A percentile compares a stretch with the other conserved stretches of the same genome.
These are phyloP conservation scores for Lethrus apterus DNA, from an alignment of 1,140 invertebrate genomes.

Conservation along the genomic window DNA sequence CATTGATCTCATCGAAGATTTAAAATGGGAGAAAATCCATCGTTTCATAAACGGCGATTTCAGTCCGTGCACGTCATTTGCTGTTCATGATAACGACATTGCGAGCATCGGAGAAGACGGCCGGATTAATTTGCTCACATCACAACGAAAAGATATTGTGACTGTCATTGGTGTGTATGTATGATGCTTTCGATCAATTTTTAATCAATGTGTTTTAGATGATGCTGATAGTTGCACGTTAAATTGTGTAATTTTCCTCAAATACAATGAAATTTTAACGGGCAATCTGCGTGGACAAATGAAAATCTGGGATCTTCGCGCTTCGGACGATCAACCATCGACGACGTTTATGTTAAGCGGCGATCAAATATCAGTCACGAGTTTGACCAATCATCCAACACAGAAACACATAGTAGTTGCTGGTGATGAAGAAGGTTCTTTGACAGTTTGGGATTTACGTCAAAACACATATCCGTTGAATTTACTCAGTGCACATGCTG, in stretches of 20 bases:
- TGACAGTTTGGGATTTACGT: constrained; percentile 84
- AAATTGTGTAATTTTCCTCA: constrained; percentile 67
- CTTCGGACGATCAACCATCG: constrained; percentile 48
- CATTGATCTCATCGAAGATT: constrained; percentile 42
- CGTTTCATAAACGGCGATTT: constrained; percentile 49
- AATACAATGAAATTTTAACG: constrained; percentile 70
- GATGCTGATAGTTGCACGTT: constrained; percentile 76
- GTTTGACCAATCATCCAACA: constrained; percentile 73
- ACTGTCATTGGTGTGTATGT: constrained; percentile 50
- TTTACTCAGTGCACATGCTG: constrained; percentile 67
- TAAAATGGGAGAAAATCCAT: constrained; percentile 57
- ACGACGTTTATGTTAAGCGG: constrained; percentile 58
- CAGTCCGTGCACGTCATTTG: constrained; percentile 60
- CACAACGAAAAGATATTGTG: constrained; percentile 52
- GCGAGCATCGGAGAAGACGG: constrained; percentile 80
- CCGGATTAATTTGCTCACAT: constrained; percentile 59
- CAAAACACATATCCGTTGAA: constrained; percentile 74
- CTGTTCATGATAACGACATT: constrained; percentile 62
- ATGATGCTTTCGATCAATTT: not conserved
- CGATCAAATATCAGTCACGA: constrained; percentile 61
- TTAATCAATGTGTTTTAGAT: constrained; percentile 41
- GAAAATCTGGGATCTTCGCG: constrained; percentile 78
- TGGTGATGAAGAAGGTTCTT: constrained; percentile 71
- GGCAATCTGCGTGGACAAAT: constrained; percentile 79
- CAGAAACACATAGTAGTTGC: constrained; percentile 76